These are phyloP conservation scores for Cephus rjabovi DNA, from an alignment of 2,888 invertebrate species.

Conservation along the genomic window DNA sequence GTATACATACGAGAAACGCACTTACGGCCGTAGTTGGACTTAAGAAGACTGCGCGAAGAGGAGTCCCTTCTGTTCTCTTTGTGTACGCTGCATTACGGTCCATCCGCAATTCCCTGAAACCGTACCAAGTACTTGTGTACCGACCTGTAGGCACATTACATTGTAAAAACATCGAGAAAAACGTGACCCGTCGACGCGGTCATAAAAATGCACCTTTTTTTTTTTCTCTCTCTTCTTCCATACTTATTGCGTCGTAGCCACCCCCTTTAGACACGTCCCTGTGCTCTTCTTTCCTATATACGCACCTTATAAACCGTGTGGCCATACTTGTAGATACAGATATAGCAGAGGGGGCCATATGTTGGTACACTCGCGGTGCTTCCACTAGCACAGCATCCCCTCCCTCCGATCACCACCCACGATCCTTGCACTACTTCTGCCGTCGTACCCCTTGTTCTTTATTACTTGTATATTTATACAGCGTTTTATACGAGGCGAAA, in stretches of 20 bases:
- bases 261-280: background rate
- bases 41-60: background rate
- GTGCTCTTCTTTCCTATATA: slow-evolving; percentile 14
- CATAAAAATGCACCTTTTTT: slow-evolving; percentile 46
- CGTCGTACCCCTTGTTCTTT: no score
- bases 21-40: slow-evolving; percentile 8
- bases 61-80: no score
- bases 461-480: no score
- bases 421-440: no score
- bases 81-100: background rate
- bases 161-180: slow-evolving; percentile 31
- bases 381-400: no score
- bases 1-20: slow-evolving; percentile 5
- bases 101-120: background rate
- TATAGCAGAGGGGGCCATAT: no score
- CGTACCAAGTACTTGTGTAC: background rate
- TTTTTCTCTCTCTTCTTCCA: slow-evolving; percentile 16
- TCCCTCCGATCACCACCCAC: no score
- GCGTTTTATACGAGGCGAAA: no score
- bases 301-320: background rate
- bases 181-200: slow-evolving; percentile 40
- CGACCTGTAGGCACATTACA: slow-evolving; percentile 36
- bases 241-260: slow-evolving; percentile 1
- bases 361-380: no score
- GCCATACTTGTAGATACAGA: no score